Base-by-base conservation (phyloP, 2,888 invertebrate species). In the Urechis unicinctus region DNA sequence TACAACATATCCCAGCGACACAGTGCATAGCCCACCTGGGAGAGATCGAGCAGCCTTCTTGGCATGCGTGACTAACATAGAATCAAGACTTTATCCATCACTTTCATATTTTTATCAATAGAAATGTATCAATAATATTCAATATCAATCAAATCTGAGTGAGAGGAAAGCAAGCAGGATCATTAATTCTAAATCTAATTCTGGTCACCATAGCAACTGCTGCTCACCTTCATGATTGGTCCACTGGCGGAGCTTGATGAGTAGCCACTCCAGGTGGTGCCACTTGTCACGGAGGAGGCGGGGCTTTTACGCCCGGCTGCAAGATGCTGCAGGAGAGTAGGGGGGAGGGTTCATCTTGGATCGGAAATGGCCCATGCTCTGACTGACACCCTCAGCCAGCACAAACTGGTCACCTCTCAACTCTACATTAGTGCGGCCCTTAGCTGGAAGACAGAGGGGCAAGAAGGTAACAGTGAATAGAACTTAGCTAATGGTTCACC, bases 391-490 rank as follows among this genome's bases (percentile, higher is more conserved):
- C 80, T 94, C 91, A 73, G 97, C 95, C 84, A 97, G 85, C 81
- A 95, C 92, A 85, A 97, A 97, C 84, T 95, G 92, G 83, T 97
- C 97, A n/a, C n/a, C n/a, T 79, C 97, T 87, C 79, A 98, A 87
- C 85, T 97, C 96, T 84, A 96, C 91, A 86, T 98, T 98, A 82
- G 96, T 96, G 83, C 97, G 90, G 84, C 97, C 97, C 85, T 96
- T 95, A 84, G 96, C 96, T 96, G 84, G 1, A 52, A 45, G 4
- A 29, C 13, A 17, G 48, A 25, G 26, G 26, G 28, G 9, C 6
- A 9, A 31, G 22, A 29, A n/a, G 29, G 49, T 22, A 48, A 22
- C 22, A 22, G 29, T 21, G 49, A n/a, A n/a, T n/a, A n/a, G n/a
- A n/a, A n/a, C n/a, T n/a, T n/a, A n/a, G n/a, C n/a, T n/a, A n/a